phyloP scores from a whole-genome alignment of 2,888 invertebrate genomes.

The Andrena hattorfiana region DNA sequence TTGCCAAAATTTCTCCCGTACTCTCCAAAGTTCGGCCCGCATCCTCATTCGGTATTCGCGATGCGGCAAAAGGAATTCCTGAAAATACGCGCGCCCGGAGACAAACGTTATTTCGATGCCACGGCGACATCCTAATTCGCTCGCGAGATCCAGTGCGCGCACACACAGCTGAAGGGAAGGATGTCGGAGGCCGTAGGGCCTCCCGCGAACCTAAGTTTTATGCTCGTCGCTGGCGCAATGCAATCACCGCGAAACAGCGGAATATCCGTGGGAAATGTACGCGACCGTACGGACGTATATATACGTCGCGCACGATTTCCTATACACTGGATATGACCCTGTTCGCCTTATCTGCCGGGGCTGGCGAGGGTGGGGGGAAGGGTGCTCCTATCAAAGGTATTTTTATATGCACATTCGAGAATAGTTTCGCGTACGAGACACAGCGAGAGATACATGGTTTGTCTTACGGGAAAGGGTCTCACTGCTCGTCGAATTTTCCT shows the following conservation, averaged over 20 bases:
- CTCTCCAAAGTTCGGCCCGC: slow-evolving; percentile 31
- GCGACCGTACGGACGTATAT: slow-evolving; percentile 43
- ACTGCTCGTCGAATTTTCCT: slow-evolving; percentile 33
- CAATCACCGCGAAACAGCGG: slow-evolving; percentile 72
- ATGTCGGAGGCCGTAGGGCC: not conserved
- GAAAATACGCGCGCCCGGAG: slow-evolving; percentile 56
- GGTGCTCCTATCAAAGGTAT: slow-evolving; percentile 44
- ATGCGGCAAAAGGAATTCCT: slow-evolving; percentile 37
- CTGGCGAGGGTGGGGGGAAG: not conserved
- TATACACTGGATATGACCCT: slow-evolving; percentile 50
- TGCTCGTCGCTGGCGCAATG: slow-evolving; percentile 63
- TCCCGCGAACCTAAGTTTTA: slow-evolving; percentile 76
- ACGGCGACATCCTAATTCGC: slow-evolving; percentile 71
- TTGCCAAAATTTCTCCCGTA: slow-evolving; percentile 57
- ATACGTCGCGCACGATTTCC: slow-evolving; percentile 58
- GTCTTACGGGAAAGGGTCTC: slow-evolving; percentile 28
- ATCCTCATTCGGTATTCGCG: slow-evolving; percentile 59
- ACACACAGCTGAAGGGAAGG: not conserved
- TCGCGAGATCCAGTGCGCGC: slow-evolving; percentile 44
- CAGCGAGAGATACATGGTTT: slow-evolving; percentile 25
- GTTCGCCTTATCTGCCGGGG: slow-evolving; percentile 58
- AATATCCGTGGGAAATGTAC: slow-evolving; percentile 64
- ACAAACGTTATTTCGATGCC: slow-evolving; percentile 71
- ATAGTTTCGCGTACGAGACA: slow-evolving; percentile 1
- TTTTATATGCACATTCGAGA: slow-evolving; percentile 48